Evolutionary conservation across 64 coral and sea anemone genomes (phyloP), one percentile per base, ranked within the genome.

Genomic region (Astreopora myriophthalma): DNA sequence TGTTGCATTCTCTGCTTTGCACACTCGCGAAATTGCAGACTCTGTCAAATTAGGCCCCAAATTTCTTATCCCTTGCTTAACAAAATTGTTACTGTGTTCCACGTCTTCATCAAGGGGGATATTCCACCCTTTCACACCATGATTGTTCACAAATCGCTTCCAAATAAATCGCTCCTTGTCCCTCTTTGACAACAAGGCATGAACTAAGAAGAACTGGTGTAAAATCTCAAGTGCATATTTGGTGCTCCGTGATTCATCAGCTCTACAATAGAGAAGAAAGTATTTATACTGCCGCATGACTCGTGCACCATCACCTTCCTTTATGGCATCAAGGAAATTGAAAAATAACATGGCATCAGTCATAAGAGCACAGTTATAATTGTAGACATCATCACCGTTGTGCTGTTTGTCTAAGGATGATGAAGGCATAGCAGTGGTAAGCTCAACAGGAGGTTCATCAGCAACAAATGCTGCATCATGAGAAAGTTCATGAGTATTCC

Each of bases 211-310:
- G 49, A 55, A 55, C 31, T 94, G 92, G 27, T 89, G 89, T 51
- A 94, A 40, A 69, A 86, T 85, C 63, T 94, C 86, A 22, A 94
- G 92, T 31, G 92, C 32, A 85, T 94, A 94, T 34, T 94, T 94
- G 44, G 85, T 81, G 29, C 92, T 88, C 16, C 60, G 42, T 64
- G 38, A 40, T 30, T 35, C 86, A 88, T 94, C 92, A 74, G 86
- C 92, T 71, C 73, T 94, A 60, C 86, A 89, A 69, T 89, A 94
- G 24, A 94, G 61, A 86, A 94, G 88, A 40, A 94, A 89, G 28
- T 85, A 89, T 40, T 94, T 94, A 52, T 94, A 94, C 42, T 94
- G 86, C 33, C 78, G 58, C 49, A 94, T 75, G 12, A 89, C 48
- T 38, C 92, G 1, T 3, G 29, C 22, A 31, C 92, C 92, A 72